A percentile compares a stretch with the other conserved stretches of the same genome.
Conservation (phyloP, 2,113 vertebrate species). For the Trinectes maculatus region DNA sequence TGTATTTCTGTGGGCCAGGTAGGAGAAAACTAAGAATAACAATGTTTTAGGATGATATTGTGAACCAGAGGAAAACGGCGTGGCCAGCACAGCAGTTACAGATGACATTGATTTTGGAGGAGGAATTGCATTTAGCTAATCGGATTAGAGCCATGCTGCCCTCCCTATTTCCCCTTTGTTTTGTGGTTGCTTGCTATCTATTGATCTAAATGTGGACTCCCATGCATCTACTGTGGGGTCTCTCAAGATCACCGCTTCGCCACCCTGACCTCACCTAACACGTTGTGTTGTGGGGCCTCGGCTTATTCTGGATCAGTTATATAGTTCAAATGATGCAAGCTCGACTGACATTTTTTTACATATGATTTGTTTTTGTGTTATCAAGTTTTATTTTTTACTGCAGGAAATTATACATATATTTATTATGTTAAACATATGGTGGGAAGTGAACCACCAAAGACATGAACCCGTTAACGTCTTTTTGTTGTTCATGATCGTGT, state of each 20-base stretch:
- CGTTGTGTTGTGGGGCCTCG: slow-evolving; percentile 11
- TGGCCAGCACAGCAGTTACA: slow-evolving; percentile 52
- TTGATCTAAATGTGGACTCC: slow-evolving; percentile 76
- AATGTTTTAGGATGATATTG: slow-evolving; percentile 38
- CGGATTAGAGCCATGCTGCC: slow-evolving; percentile 72
- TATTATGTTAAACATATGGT: too few relatives aligned
- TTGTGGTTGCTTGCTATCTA: slow-evolving; percentile 75
- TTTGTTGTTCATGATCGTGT: slow-evolving; percentile 15
- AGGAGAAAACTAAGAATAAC: slow-evolving; percentile 16
- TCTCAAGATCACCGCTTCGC: slow-evolving; percentile 37
- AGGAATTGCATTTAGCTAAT: slow-evolving; percentile 82
- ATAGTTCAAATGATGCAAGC: too few relatives aligned
- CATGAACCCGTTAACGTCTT: too few relatives aligned
- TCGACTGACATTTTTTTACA: too few relatives aligned
- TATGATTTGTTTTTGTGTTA: too few relatives aligned
- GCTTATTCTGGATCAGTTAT: too few relatives aligned
- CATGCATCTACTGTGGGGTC: slow-evolving; percentile 53
- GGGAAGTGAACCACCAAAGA: too few relatives aligned
- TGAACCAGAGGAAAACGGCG: slow-evolving; percentile 34
- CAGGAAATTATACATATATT: too few relatives aligned
- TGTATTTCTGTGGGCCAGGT: not conserved
- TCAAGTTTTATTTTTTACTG: too few relatives aligned
- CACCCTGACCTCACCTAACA: slow-evolving; percentile 25
- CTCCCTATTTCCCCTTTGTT: slow-evolving; percentile 78
- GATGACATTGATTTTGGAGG: slow-evolving; percentile 80